A percentile compares a stretch with the other conserved stretches of the same genome.
These are phyloP conservation scores for Rhodinocichla rosea DNA, from an alignment of 2,113 vertebrate species.

Conservation along the genomic window DNA sequence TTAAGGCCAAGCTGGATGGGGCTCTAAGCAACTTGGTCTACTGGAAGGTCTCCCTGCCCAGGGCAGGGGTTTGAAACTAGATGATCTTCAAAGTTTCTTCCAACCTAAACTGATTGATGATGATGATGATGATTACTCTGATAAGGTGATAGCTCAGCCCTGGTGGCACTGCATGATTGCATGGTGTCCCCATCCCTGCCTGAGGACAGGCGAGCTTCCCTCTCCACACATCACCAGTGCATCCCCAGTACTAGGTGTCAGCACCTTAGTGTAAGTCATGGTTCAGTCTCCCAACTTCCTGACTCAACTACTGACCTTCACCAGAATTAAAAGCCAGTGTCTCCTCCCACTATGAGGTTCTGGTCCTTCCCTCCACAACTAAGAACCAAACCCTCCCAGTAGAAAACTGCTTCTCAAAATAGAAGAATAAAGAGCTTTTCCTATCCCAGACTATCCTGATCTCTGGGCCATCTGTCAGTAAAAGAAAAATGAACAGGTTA, in stretches of 20 bases:
- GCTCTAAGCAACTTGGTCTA: background rate
- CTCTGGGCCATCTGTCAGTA: background rate
- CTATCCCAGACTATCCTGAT: background rate
- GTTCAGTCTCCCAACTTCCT: background rate
- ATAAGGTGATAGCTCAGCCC: background rate
- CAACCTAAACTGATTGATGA: background rate
- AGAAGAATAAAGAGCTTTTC: background rate
- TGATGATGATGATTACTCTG: background rate
- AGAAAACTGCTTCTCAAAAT: accelerated
- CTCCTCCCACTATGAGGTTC: background rate
- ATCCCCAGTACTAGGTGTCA: background rate
- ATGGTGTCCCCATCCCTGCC: background rate
- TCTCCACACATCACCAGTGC: background rate
- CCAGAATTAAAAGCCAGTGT: background rate
- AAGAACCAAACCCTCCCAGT: background rate
- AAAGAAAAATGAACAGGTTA: background rate
- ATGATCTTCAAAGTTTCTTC: background rate
- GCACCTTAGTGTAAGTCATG: background rate
- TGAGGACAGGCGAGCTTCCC: background rate
- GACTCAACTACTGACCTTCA: background rate
- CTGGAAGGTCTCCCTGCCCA: background rate
- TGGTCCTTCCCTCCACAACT: background rate
- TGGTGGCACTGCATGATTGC: background rate
- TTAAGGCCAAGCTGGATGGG: background rate
- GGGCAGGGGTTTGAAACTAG: background rate